Evolutionary conservation across 2,888 invertebrate species (phyloP).

Genomic region (Brenthis hecate): DNA sequence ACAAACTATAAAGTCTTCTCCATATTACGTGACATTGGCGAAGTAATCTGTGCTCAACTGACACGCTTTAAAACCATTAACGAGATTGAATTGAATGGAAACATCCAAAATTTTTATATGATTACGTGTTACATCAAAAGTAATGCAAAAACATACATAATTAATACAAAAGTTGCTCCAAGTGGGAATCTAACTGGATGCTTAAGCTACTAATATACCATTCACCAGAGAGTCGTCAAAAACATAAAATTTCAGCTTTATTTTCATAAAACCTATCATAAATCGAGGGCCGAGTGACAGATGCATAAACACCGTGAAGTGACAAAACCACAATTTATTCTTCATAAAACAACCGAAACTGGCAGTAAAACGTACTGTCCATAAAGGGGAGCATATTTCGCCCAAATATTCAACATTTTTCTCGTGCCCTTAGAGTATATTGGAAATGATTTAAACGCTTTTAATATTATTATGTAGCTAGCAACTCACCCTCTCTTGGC

Average conservation of each 20-base stretch:
- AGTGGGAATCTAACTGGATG: too few relatives aligned
- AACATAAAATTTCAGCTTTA: slow-evolving; percentile 9
- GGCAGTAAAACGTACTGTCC: slow-evolving; percentile 32
- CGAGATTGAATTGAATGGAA: too few relatives aligned
- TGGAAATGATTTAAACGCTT: slow-evolving; percentile 13
- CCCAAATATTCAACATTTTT: slow-evolving; percentile 32
- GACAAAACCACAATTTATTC: slow-evolving; percentile 36
- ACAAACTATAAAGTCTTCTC: too few relatives aligned
- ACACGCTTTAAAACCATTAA: too few relatives aligned
- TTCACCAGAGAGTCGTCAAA: not conserved
- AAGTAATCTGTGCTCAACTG: too few relatives aligned
- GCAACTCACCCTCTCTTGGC: too few relatives aligned
- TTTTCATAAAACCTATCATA: slow-evolving; percentile 17
- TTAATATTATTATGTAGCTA: too few relatives aligned
- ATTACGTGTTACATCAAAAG: too few relatives aligned
- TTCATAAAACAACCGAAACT: slow-evolving; percentile 35
- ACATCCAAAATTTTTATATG: too few relatives aligned
- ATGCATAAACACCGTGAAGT: slow-evolving; percentile 30
- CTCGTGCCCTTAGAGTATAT: slow-evolving; percentile 30
- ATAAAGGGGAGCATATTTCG: slow-evolving; percentile 35
- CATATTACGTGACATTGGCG: too few relatives aligned
- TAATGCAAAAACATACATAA: too few relatives aligned
- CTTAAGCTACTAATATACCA: not conserved
- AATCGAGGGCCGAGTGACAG: slow-evolving; percentile 13
- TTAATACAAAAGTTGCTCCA: too few relatives aligned